Evolutionary conservation across 2,113 vertebrate species (phyloP).

Genomic region (Butorides virescens): DNA sequence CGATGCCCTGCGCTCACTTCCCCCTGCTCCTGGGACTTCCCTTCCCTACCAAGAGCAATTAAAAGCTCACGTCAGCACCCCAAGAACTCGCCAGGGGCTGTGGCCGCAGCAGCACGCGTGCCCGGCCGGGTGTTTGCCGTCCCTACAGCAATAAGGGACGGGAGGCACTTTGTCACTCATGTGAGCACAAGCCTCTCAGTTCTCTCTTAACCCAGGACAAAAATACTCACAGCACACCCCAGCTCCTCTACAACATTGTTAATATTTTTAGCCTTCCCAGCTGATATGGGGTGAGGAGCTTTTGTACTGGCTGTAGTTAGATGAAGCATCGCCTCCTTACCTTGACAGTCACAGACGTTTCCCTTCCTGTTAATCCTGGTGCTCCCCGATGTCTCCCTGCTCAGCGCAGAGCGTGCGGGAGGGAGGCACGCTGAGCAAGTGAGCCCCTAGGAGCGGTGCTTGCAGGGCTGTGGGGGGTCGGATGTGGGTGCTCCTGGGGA

Average conservation of each 20-base stretch:
- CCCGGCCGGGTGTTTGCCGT: not conserved
- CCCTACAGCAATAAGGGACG: not conserved
- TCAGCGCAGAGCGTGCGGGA: rapidly evolving
- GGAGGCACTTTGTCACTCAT: not conserved
- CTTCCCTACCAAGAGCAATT: not conserved
- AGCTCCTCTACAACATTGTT: not conserved
- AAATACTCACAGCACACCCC: not conserved
- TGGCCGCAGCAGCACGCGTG: too few species aligned
- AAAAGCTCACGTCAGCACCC: not conserved
- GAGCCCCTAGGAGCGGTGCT: not conserved
- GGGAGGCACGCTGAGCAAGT: not conserved
- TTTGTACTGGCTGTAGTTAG: not conserved
- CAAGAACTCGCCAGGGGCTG: not conserved
- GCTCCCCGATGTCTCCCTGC: not conserved
- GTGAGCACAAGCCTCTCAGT: not conserved
- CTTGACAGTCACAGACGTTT: not conserved
- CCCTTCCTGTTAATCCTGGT: not conserved
- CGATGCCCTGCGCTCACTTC: not conserved
- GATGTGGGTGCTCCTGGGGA: not conserved
- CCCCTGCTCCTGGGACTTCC: not conserved
- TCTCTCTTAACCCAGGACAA: not conserved
- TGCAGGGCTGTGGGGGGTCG: not conserved
- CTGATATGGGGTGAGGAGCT: not conserved
- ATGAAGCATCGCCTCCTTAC: not conserved
- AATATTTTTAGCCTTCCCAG: not conserved